Evolutionary conservation across 2,888 invertebrate genomes (phyloP).

Genomic region (Morpho helenor): DNA sequence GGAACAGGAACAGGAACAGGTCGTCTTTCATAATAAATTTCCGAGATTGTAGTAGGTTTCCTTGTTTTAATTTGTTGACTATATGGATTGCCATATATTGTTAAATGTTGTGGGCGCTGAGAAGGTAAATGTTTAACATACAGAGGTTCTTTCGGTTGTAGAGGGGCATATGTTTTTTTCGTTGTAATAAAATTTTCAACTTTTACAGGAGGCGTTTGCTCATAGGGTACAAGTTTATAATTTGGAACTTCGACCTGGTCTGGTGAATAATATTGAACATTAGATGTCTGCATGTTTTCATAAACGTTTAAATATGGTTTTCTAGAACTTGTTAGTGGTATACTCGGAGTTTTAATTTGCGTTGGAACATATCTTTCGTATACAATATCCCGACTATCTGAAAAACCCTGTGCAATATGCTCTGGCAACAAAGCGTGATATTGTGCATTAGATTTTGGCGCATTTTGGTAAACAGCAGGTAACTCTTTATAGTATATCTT

Average conservation of each 20-base stretch:
- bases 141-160: constrained; percentile 49
- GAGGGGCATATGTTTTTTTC: constrained; percentile 43
- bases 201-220: constrained; percentile 67
- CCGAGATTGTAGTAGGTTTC: constrained; percentile 53
- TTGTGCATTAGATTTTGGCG: constrained; percentile 42
- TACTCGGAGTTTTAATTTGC: constrained; percentile 43
- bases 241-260: constrained; percentile 57
- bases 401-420: constrained; percentile 27
- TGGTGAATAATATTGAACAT: constrained; percentile 57
- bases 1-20: constrained; percentile 34
- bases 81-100: constrained; percentile 41
- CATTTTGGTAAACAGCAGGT: constrained; percentile 43
- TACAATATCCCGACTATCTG: constrained; percentile 42
- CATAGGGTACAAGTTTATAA: constrained; percentile 72
- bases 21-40: constrained; percentile 63
- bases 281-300: constrained; percentile 45
- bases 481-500: constrained; percentile 62
- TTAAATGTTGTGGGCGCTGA: constrained; percentile 37
- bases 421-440: constrained; percentile 47
- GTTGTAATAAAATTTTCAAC: constrained; percentile 36
- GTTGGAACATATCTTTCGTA: constrained; percentile 46
- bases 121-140: constrained; percentile 54
- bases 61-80: constrained; percentile 36
- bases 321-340: constrained; percentile 39
- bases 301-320: constrained; percentile 55